phyloP scores from a whole-genome alignment of 2,797 vertebrate species.

The Macroramphosus scolopax region DNA sequence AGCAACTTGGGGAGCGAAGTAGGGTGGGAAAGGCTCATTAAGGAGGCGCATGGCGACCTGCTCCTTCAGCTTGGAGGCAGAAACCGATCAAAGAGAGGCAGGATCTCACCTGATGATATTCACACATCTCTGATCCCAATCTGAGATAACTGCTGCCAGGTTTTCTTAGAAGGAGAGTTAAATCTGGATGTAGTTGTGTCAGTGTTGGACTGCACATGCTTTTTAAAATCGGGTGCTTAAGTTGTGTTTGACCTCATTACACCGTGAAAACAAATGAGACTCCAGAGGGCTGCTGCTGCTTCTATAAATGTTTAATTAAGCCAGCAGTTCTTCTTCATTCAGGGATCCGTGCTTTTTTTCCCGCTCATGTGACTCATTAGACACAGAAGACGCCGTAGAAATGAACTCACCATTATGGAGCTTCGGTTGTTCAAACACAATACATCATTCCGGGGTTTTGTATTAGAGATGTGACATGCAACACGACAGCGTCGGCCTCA shows the following conservation, averaged over 20 bases:
- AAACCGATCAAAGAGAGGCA: conserved; percentile 39
- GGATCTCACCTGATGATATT: not conserved
- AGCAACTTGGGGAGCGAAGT: conserved; percentile 33
- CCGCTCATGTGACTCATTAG: not conserved
- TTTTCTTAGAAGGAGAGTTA: conserved; percentile 1
- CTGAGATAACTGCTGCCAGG: conserved; percentile 2
- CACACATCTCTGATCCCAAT: conserved; percentile 3
- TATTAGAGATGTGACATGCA: too few species aligned
- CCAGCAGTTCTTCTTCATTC: too few species aligned
- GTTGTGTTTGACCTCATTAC: conserved; percentile 18
- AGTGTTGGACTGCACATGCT: not conserved
- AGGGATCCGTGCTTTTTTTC: conserved; percentile 33
- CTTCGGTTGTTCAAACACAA: too few species aligned
- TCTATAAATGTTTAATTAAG: conserved; percentile 44
- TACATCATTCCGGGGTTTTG: too few species aligned
- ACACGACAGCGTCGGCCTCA: too few species aligned
- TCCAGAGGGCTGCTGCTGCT: conserved; percentile 11
- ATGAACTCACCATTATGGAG: too few species aligned
- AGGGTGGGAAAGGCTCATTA: conserved; percentile 53
- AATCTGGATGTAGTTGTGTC: not conserved
- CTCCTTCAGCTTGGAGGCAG: conserved; percentile 26
- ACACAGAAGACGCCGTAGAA: too few species aligned
- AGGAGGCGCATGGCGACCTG: conserved; percentile 28
- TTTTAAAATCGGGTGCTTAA: not conserved
- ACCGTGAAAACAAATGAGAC: conserved; percentile 34